Evolutionary conservation across 92 coral and sea anemone species (phyloP).

Genomic region (Zoanthus sociatus): DNA sequence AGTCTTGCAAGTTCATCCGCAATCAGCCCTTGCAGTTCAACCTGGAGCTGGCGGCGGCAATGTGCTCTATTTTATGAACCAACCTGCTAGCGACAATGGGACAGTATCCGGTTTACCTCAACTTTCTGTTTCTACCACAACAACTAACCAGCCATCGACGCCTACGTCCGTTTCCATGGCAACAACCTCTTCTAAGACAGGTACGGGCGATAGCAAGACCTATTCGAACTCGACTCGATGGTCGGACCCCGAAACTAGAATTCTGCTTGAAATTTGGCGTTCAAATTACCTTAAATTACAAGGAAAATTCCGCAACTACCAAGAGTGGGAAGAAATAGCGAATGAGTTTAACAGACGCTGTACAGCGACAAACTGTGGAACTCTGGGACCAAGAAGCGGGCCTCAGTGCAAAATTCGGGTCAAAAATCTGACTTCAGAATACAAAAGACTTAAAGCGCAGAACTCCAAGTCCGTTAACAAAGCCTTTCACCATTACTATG

Average conservation of each 20-base stretch:
- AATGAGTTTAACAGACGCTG: conserved; percentile 80
- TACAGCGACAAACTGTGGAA: conserved; percentile 58
- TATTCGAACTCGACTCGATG: conserved; percentile 82
- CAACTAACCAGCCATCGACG: neutral
- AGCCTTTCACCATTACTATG: conserved; percentile 74
- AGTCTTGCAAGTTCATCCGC: conserved; percentile 44
- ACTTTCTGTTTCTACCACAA: conserved; percentile 34
- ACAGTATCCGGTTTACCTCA: conserved; percentile 35
- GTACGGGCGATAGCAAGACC: conserved; percentile 34
- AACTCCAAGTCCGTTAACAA: conserved; percentile 57
- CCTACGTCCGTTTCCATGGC: conserved; percentile 18
- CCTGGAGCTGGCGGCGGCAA: conserved; percentile 43
- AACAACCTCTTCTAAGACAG: conserved; percentile 1
- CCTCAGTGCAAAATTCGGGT: conserved; percentile 89
- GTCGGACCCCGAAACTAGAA: conserved; percentile 81
- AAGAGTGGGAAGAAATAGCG: conserved; percentile 88
- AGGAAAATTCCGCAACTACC: conserved; percentile 80
- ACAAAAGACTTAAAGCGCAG: conserved; percentile 78
- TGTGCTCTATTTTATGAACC: conserved; percentile 41
- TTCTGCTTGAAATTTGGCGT: conserved; percentile 80
- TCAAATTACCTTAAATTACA: conserved; percentile 71
- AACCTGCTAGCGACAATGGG: conserved; percentile 7
- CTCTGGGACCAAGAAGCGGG: conserved; percentile 86
- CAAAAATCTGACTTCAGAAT: conserved; percentile 83
- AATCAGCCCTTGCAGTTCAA: conserved; percentile 35